Conservation (phyloP, 2,888 invertebrate genomes). For the Dasysyrphus tricinctus region DNA sequence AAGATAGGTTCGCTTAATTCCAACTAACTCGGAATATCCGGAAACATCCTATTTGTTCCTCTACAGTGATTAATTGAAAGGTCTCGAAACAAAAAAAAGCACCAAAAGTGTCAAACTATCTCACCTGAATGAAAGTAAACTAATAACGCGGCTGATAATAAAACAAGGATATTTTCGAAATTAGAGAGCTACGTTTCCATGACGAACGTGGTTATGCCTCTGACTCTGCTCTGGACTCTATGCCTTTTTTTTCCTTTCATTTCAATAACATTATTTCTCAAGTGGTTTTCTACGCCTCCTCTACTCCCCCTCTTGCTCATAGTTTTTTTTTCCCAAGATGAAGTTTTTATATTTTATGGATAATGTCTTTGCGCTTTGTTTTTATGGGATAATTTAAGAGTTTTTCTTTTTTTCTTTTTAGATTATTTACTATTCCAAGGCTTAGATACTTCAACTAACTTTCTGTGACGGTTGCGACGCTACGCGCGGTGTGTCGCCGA, state of each 20-base stretch:
- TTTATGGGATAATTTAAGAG: conserved; percentile 58
- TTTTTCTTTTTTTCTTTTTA: conserved; percentile 13
- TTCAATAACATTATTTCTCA: neutral
- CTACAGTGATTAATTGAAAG: conserved; percentile 18
- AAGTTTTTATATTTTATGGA: conserved; percentile 67
- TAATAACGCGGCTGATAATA: conserved; percentile 4
- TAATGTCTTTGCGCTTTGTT: conserved; percentile 63
- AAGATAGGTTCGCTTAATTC: no score
- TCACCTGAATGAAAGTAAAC: conserved; percentile 1
- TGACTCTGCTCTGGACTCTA: neutral
- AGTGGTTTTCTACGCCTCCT: neutral
- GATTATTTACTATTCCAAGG: conserved; percentile 44
- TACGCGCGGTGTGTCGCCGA: no score
- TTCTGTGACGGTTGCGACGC: neutral
- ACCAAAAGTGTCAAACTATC: neutral
- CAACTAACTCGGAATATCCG: neutral
- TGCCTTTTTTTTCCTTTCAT: neutral
- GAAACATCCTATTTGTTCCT: neutral
- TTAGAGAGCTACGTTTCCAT: conserved; percentile 2
- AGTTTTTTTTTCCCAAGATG: conserved; percentile 33
- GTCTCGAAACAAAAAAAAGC: neutral
- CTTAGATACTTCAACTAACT: conserved; percentile 12
- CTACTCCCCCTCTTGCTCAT: neutral
- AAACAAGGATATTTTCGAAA: conserved; percentile 6
- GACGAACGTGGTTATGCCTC: neutral